Evolutionary conservation across 2,797 vertebrate genomes (phyloP), one percentile per base, ranked within the genome.

Genomic region (Centroberyx gerrardi): DNA sequence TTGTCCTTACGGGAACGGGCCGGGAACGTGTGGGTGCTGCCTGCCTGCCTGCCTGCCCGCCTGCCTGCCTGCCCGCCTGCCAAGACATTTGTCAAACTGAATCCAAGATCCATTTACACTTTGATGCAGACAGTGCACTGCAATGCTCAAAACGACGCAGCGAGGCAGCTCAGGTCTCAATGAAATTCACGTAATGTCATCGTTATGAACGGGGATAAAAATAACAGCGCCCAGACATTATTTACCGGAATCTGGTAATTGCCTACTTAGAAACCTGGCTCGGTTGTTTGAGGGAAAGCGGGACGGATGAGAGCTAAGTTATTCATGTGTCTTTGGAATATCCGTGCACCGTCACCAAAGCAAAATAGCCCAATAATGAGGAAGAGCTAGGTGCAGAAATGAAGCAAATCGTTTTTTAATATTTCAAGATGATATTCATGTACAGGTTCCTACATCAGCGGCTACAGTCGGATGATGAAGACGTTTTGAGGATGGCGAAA

Each of bases 41-140:
- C 52, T 13, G 31, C 18, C 59, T n/a, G n/a, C n/a, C n/a, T 17
- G 29, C n/a, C 52, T 55, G 22, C 1, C 33, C 6, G 49, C 4
- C 53, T 78, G 78, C 69, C 68, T 17, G 29, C n/a, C 52, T 55
- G 22, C 1, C 33, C 6, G 49, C 4, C 53, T 78, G 78, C 69
- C 68, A 83, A 76, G 76, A 78, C 74, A 60, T 87, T 79, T 82
- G 74, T 88, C 81, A 76, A 58, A 75, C 33, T 74, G 46, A 82
- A 76, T 64, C 58, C 10, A 46, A 81, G 46, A 85, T 78, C 59
- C 28, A 76, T 81, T 83, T 53, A 54, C 58, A 72, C 64, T 72
- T 72, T 74, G 62, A 81, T 51, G 55, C 8, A 62, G 61, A 29
- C 29, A 40, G 36, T 31, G 40, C 55, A 5, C 71, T 74, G 73